Evolutionary conservation across 92 coral and sea anemone genomes (phyloP).

Genomic region (Nematostella vectensis): DNA sequence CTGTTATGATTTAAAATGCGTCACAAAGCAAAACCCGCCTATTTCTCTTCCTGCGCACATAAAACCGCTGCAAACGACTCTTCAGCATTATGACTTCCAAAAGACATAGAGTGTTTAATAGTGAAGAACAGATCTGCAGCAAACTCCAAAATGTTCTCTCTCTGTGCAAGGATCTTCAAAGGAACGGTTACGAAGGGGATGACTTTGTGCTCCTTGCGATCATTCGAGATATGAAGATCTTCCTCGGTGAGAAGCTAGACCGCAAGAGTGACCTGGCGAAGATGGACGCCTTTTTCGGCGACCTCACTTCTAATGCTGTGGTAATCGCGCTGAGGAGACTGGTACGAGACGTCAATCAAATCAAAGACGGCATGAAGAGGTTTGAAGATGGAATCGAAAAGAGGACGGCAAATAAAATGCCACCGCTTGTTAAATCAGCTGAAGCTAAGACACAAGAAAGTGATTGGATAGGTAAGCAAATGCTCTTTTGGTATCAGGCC

Average conservation of each 20-base stretch:
- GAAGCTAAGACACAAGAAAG: background rate
- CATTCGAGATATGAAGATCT: slow-evolving; percentile 19
- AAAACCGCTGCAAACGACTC: no score
- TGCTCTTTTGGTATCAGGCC: no score
- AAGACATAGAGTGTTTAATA: background rate
- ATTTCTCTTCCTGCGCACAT: no score
- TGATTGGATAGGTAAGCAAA: no score
- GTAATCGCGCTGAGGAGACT: slow-evolving; percentile 30
- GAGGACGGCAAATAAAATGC: no score
- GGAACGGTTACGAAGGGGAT: slow-evolving; percentile 22
- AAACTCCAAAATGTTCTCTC: slow-evolving; percentile 27
- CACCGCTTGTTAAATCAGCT: no score
- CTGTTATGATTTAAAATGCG: no score
- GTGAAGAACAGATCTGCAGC: slow-evolving; percentile 12
- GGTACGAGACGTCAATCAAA: slow-evolving; percentile 16
- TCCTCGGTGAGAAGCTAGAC: slow-evolving; percentile 5
- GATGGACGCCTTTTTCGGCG: slow-evolving; percentile 15
- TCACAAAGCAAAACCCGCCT: no score
- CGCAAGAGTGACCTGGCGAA: slow-evolving; percentile 5
- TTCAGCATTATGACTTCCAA: background rate
- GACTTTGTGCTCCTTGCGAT: slow-evolving; percentile 11
- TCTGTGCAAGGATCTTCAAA: slow-evolving; percentile 24
- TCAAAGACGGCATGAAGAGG: slow-evolving; percentile 17
- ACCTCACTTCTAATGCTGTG: slow-evolving; percentile 25
- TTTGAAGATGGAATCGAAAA: slow-evolving; percentile 12